Conservation (phyloP, 2,113 vertebrate species). For the Nipponia nippon region DNA sequence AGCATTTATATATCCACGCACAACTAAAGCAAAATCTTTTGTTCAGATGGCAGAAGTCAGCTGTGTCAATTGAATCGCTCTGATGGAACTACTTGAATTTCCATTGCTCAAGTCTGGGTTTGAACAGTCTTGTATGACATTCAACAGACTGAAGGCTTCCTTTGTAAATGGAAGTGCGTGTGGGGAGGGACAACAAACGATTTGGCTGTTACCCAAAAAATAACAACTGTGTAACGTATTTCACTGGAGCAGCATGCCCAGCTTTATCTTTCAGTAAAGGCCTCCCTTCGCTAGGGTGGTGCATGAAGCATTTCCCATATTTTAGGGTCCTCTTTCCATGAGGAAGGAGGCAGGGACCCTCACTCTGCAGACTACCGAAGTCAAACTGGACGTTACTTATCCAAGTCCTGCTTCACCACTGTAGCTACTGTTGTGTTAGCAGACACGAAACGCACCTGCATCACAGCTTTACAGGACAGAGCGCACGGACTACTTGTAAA, state of each 20-base stretch:
- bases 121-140: neutral
- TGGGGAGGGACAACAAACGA: neutral
- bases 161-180: neutral
- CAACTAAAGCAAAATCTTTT: neutral
- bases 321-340: neutral
- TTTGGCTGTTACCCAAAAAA: neutral
- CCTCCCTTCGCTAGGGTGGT: neutral
- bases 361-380: neutral
- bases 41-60: neutral
- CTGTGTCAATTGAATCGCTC: neutral
- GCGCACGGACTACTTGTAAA: accelerated
- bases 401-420: neutral
- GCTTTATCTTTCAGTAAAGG: neutral
- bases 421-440: neutral
- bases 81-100: neutral
- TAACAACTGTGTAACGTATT: neutral
- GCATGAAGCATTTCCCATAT: neutral
- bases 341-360: neutral
- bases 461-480: neutral
- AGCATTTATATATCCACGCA: neutral
- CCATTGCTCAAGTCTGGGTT: neutral
- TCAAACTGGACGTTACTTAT: accelerated
- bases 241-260: neutral
- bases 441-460: accelerated
- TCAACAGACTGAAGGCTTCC: neutral